Percentiles rank a stretch among this genome's conserved stretches.
Evolutionary conservation across 2,888 invertebrate species (phyloP).

Genomic region (Prenolepis imparis): DNA sequence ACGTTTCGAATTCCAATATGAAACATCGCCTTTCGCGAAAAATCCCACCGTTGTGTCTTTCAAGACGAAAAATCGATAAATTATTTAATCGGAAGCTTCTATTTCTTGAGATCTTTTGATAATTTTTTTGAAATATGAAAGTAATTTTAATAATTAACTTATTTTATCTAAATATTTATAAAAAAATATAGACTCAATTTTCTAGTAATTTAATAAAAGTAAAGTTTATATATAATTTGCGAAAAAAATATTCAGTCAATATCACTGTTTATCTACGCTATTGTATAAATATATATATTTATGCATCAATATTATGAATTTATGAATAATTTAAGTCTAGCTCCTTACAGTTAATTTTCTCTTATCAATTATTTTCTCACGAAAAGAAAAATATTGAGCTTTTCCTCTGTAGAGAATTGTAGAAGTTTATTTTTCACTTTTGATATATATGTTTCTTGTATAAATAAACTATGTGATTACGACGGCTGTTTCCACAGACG

Average conservation of each 20-base stretch:
- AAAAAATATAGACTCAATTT: neutral
- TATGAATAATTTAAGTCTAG: neutral
- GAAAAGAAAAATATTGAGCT: neutral
- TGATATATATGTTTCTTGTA: neutral
- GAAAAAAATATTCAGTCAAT: neutral
- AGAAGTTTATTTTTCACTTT: neutral
- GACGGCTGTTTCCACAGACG: neutral
- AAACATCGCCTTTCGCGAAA: neutral
- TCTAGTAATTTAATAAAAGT: neutral
- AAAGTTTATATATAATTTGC: neutral
- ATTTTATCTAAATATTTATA: neutral
- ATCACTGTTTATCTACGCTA: neutral
- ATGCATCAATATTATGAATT: neutral
- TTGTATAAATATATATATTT: neutral
- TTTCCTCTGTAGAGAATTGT: neutral
- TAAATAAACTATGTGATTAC: neutral
- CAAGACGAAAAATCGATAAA: neutral
- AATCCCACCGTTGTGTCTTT: neutral
- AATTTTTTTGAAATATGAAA: neutral
- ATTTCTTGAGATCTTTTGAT: neutral
- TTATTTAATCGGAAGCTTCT: neutral
- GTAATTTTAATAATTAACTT: neutral
- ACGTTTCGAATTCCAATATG: slow-evolving; percentile 3
- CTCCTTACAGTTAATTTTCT: neutral
- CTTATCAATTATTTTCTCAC: neutral